phyloP scores from a whole-genome alignment of 2,113 vertebrate genomes.

The Pardalotus punctatus region DNA sequence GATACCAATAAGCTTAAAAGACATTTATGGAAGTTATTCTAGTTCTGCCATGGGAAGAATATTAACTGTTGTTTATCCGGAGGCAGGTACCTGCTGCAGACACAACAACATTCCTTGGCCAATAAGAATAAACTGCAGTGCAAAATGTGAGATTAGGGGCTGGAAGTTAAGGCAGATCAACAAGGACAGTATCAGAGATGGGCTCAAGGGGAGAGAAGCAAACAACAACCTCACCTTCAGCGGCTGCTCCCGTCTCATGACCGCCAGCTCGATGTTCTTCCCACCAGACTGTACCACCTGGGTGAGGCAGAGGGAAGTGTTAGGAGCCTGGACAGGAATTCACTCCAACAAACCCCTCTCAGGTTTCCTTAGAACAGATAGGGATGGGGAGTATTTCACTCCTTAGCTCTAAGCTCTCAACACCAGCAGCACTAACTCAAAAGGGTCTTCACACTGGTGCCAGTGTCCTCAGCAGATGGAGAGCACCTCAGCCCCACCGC shows the following conservation, averaged over 20 bases:
- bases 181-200: neutral
- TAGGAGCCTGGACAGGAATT: neutral
- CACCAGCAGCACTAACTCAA: neutral
- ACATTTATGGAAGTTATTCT: neutral
- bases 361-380: accelerated
- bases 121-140: neutral
- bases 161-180: neutral
- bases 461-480: accelerated
- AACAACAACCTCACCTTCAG: slow-evolving; percentile 75
- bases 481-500: neutral
- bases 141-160: neutral
- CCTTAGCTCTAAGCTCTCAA: accelerated
- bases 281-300: slow-evolving; percentile 86
- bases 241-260: slow-evolving; percentile 81
- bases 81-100: neutral
- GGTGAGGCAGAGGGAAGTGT: neutral
- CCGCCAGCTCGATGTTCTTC: slow-evolving; percentile 83
- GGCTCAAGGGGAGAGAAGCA: neutral
- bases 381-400: accelerated
- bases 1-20: neutral
- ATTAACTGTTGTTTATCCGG: neutral
- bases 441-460: neutral
- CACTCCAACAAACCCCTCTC: neutral
- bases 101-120: neutral
- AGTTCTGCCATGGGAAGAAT: neutral